Evolutionary conservation across 2,888 invertebrate genomes (phyloP).

Genomic region (Leucozona laternaria): DNA sequence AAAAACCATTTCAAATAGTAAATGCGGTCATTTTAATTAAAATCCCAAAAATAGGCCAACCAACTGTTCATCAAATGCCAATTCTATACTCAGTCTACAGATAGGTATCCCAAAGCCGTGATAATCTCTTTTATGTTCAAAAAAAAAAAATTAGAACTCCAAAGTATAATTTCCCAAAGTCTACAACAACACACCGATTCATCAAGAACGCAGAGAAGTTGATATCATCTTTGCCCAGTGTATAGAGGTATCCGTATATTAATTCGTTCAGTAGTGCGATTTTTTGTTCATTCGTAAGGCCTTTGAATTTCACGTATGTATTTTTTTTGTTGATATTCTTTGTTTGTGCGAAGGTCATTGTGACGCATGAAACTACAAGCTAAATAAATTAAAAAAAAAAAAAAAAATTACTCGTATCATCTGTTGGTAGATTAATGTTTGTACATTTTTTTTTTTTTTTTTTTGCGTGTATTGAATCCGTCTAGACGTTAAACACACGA

Average conservation of each 20-base stretch:
- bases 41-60: conserved; percentile 22
- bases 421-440: conserved; percentile 61
- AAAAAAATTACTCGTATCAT: conserved; percentile 1
- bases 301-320: conserved; percentile 15
- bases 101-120: not conserved
- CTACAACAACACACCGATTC: not conserved
- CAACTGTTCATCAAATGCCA: conserved; percentile 10
- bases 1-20: conserved; percentile 19
- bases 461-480: conserved; percentile 55
- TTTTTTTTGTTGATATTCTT: conserved; percentile 11
- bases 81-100: not conserved
- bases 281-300: conserved; percentile 18
- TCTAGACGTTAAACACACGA: conserved; percentile 63
- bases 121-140: conserved; percentile 3
- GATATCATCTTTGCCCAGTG: conserved; percentile 15
- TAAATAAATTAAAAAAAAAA: conserved; percentile 26
- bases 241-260: not conserved
- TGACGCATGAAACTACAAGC: conserved; percentile 66
- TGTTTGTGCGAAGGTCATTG: conserved; percentile 62
- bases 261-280: conserved; percentile 36
- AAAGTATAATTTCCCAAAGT: conserved; percentile 12
- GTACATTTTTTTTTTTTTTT: conserved; percentile 18
- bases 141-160: not conserved
- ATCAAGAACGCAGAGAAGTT: conserved; percentile 21
- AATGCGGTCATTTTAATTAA: conserved; percentile 43